Base-by-base conservation (phyloP, 2,113 vertebrate species). In the Pterophyllum scalare region DNA sequence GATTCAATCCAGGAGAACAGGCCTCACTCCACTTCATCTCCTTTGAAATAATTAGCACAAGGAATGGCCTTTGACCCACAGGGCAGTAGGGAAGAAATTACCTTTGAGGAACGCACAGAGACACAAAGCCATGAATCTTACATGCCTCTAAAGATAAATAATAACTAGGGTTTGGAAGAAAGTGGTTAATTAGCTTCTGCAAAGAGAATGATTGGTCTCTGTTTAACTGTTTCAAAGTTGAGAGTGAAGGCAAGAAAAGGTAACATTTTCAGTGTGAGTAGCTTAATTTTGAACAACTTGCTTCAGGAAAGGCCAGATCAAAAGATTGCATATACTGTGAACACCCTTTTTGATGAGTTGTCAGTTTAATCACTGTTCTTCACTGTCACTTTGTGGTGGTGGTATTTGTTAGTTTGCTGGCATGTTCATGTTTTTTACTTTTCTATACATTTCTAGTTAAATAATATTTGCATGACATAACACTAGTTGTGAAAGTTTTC, bases 11-110 rank as follows among this genome's bases (percentile, higher is more conserved):
- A 91, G 89, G 75, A 81, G 81, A 91, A 56, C 86, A 60, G 88
- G 76, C 70, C 83, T 88, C 9, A 6, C 83, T 91, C 65, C 74
- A 88, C 87, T 90, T 72, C 79, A 84, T 89, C 85, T 70, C 79
- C 38, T 81, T 59, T 89, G 75, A 76, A 92, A 90, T 87, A 91
- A 92, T 93, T 92, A 90, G 88, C 72, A 87, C 82, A 67, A 86
- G 61, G 61, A 59, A 20, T 38, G 88, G 84, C 93, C 92, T 92
- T 82, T 92, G 90, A 86, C 88, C 83, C 3, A 75, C 57, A 74
- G 88, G 87, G 82, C 26, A 1, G 17, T 24, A 8, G 84, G 79
- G 82, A 90, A 89, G 87, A 90, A 92, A 85, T 84, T 59, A 83
- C 80, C 81, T 84, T 75, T 31, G 43, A 88, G 72, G 82, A 89